A percentile compares a stretch with the other conserved stretches of the same genome.
Conservation (phyloP, 2,888 invertebrate species). For the Chrysina gloriosa region DNA sequence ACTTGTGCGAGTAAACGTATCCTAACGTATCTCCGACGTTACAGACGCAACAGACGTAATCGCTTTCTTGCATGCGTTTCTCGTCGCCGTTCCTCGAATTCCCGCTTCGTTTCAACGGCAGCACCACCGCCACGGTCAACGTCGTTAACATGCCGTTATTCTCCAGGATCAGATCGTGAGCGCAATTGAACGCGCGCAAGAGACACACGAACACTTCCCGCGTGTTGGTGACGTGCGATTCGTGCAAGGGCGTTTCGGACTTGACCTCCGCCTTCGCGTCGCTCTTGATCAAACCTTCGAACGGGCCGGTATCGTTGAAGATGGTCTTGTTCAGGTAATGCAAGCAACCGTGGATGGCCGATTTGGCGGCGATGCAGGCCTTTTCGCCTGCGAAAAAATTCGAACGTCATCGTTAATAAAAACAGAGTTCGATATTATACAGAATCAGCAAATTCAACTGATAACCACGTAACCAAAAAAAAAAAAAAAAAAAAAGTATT, state of each 20-base stretch:
- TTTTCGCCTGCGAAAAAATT: too few species aligned
- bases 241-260: conserved; percentile 44
- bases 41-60: conserved; percentile 82
- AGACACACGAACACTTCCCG: conserved; percentile 83
- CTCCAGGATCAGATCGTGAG: conserved; percentile 85
- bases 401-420: too few species aligned
- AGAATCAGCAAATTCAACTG: too few species aligned
- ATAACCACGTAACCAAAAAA: too few species aligned
- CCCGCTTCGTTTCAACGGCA: conserved; percentile 74
- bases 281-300: conserved; percentile 59
- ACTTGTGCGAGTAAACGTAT: conserved; percentile 82
- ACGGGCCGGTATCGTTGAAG: conserved; percentile 65
- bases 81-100: conserved; percentile 47
- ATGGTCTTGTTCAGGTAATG: conserved; percentile 83
- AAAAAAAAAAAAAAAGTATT: too few species aligned
- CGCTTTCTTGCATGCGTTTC: conserved; percentile 40
- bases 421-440: too few species aligned
- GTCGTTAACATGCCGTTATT: conserved; percentile 87
- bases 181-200: conserved; percentile 84
- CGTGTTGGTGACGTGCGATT: conserved; percentile 65
- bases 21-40: conserved; percentile 91
- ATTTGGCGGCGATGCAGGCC: conserved; percentile 84
- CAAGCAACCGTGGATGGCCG: conserved; percentile 86
- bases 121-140: conserved; percentile 81
- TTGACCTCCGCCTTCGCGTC: conserved; percentile 50